A percentile compares a stretch with the other conserved stretches of the same genome.
Evolutionary conservation across 2,797 vertebrate genomes (phyloP).

Genomic region (Pelobates cultripes): DNA sequence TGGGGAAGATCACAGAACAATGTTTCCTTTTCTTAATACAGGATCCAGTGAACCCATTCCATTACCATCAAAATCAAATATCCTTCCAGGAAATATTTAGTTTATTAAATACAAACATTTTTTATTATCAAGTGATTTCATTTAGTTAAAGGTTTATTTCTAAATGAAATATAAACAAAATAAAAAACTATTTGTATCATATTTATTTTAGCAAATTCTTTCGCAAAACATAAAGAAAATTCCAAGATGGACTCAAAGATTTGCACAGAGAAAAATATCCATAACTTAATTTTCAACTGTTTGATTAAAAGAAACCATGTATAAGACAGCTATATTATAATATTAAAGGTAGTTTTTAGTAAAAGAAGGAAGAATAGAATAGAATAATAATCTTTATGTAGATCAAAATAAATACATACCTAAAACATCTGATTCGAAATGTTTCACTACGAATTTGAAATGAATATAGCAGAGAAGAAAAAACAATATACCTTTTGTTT

Average conservation of each 20-base stretch:
- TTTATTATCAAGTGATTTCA: no score
- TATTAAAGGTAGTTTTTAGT: neutral
- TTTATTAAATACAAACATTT: no score
- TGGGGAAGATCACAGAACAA: no score
- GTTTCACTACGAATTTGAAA: constrained; percentile 14
- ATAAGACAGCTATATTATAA: neutral
- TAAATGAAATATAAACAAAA: no score
- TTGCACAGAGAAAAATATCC: neutral
- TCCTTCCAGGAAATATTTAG: no score
- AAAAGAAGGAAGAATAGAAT: neutral
- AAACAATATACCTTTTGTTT: constrained; percentile 19
- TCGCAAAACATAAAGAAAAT: no score
- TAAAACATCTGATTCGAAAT: constrained; percentile 17
- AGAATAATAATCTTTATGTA: neutral
- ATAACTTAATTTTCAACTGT: neutral
- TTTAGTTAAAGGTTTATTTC: no score
- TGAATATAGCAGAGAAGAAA: neutral
- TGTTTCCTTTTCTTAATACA: no score
- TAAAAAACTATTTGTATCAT: no score
- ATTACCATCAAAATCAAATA: no score
- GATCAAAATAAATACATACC: constrained; percentile 10
- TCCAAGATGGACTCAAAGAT: neutral
- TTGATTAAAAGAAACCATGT: neutral
- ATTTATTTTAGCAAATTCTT: no score
- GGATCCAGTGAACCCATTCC: no score